phyloP scores from a whole-genome alignment of 2,113 vertebrate genomes.

The Oncorhynchus gorbuscha region DNA sequence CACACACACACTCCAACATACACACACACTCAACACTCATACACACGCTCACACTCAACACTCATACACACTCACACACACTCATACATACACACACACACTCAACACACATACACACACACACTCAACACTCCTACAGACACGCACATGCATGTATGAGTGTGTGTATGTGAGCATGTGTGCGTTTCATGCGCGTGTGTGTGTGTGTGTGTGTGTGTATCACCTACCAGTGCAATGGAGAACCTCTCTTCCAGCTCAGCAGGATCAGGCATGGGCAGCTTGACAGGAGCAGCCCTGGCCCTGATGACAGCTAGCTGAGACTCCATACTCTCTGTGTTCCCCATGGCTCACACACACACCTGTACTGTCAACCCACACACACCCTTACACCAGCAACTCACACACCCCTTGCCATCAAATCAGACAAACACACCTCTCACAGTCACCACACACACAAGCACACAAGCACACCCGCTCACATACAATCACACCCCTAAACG shows the following conservation, averaged over 20 bases:
- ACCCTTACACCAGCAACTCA: background rate
- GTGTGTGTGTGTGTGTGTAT: slow-evolving; percentile 2
- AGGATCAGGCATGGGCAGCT: slow-evolving; percentile 92
- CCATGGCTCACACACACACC: slow-evolving; percentile 56
- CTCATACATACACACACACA: no score
- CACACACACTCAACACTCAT: no score
- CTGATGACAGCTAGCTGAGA: slow-evolving; percentile 87
- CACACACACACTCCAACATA: no score
- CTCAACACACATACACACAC: background rate
- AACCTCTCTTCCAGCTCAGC: slow-evolving; percentile 92
- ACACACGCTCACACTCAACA: no score
- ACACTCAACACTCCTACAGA: background rate
- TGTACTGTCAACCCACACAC: background rate
- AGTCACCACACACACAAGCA: background rate
- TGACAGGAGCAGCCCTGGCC: slow-evolving; percentile 84
- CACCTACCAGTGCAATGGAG: slow-evolving; percentile 85
- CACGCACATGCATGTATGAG: background rate
- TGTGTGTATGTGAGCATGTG: background rate
- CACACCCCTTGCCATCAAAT: background rate
- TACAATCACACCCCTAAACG: slow-evolving; percentile 53
- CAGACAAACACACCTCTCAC: slow-evolving; percentile 11
- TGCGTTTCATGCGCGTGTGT: background rate
- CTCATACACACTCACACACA: no score
- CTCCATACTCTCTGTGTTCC: slow-evolving; percentile 89
- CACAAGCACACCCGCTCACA: background rate